Evolutionary conservation across 1,140 invertebrate genomes (phyloP), one percentile per base, ranked within the genome.

Genomic region (Coenobita brevimanus): DNA sequence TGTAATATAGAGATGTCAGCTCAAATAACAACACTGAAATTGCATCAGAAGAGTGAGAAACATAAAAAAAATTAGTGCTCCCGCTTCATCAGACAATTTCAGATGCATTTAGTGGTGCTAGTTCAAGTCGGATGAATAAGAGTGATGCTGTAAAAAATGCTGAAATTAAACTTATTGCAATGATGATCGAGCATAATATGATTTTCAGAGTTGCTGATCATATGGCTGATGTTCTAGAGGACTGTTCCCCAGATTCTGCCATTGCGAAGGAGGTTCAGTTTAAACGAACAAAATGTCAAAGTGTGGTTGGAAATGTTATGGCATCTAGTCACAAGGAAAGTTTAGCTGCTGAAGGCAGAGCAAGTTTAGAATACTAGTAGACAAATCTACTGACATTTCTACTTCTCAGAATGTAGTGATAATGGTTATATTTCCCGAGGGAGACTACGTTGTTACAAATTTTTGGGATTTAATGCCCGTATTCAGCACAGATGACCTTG

Each of bases 121-220:
- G 62, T 67, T 6, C 62, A 10, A 24, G 21, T 67, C 62, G n/a
- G 30, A 8, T 67, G 8, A 67, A 67, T 24, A 67, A 67, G n/a
- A 67, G 4, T 50, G 46, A 50, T 50, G 46, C 46, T 50, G 46
- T 50, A 6, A 50, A 50, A 50, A 50, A 50, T 50, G 46, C 46
- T 6, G 21, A 33, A 24, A 67, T 67, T 24, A 67, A 67, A 67
- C 62, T 67, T 67, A 33, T 67, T 67, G 62, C 62, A 24, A 67
- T 67, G 30, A 67, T 67, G 62, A 67, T 67, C 6, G 62, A 67
- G 62, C n/a, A 67, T 67, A 67, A 67, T n/a, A 67, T 67, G 21
- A 67, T 6, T 67, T 67, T 67, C 62, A 67, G 62, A 67, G 30
- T 33, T 6, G 62, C 62, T 67, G 62, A 67, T 67, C 62, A 67